A percentile compares a stretch with the other conserved stretches of the same genome.
phyloP scores from a whole-genome alignment of 2,797 vertebrate genomes.

The Kryptopterus vitreolus region DNA sequence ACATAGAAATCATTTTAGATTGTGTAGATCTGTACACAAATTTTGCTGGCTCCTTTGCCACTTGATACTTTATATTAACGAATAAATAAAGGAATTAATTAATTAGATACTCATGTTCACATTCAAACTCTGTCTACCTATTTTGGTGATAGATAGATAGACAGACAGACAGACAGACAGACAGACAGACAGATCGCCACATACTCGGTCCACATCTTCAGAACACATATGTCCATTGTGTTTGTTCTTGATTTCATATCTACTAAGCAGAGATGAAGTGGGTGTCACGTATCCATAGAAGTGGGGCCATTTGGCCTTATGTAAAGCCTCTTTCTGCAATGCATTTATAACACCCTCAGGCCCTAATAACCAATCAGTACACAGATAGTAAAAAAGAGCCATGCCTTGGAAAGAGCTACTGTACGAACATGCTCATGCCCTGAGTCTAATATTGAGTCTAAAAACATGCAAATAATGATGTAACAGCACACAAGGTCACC shows the following conservation, averaged over 20 bases:
- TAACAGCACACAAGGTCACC: neutral
- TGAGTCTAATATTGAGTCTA: neutral
- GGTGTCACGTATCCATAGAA: neutral
- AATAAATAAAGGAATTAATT: neutral
- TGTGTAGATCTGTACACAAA: neutral
- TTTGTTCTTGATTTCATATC: neutral
- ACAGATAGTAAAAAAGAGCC: conserved; percentile 9
- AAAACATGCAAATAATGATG: neutral
- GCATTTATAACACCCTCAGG: neutral
- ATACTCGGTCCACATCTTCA: neutral
- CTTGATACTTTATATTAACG: too few species aligned
- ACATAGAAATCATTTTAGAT: neutral
- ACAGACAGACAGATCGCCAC: too few species aligned
- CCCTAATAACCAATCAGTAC: neutral
- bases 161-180: too few species aligned
- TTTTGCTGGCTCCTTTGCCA: neutral
- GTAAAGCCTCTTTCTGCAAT: neutral
- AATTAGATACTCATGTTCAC: too few species aligned
- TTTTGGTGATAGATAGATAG: too few species aligned
- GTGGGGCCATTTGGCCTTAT: neutral
- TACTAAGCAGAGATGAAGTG: neutral
- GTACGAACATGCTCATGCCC: neutral
- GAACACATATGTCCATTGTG: neutral
- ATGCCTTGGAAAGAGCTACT: neutral
- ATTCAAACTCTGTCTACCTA: too few species aligned